A percentile compares a stretch with the other conserved stretches of the same genome.
Conservation (phyloP, 2,888 invertebrate species). For the Resseliella maxima region DNA sequence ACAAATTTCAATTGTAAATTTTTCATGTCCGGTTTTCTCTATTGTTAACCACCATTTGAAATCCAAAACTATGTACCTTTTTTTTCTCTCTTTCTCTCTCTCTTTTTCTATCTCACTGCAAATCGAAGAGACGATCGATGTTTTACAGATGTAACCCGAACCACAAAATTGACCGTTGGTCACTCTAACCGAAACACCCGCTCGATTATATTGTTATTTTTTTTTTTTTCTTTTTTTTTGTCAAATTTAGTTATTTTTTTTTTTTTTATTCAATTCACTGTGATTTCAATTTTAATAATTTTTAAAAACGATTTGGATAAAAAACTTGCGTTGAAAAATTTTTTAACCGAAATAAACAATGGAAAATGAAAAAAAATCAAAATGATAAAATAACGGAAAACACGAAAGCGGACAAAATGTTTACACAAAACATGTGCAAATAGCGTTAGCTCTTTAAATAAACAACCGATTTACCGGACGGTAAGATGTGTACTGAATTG, state of each 20-base stretch:
- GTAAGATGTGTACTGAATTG: slow-evolving; percentile 50
- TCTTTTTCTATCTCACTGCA: too few species aligned
- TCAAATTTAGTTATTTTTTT: background rate
- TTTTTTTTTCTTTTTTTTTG: too few species aligned
- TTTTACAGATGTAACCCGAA: background rate
- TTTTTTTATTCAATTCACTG: slow-evolving; percentile 4
- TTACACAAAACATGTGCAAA: background rate
- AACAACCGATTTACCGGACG: slow-evolving; percentile 49
- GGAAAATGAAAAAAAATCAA: background rate
- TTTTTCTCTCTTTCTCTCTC: background rate
- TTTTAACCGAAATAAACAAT: background rate
- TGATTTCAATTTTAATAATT: background rate
- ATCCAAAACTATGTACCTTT: slow-evolving; percentile 26
- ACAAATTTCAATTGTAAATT: background rate
- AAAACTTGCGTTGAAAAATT: too few species aligned
- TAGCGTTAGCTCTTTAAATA: background rate
- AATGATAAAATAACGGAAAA: slow-evolving; percentile 32
- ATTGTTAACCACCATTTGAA: slow-evolving; percentile 8
- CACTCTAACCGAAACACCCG: background rate
- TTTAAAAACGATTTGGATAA: background rate
- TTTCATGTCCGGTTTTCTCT: background rate
- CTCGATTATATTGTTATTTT: too few species aligned
- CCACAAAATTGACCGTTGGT: slow-evolving; percentile 42
- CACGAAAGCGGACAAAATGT: background rate
- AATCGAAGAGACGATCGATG: slow-evolving; percentile 6